Evolutionary conservation across 2,797 vertebrate genomes (phyloP).

Genomic region (Myotis vivesi): DNA sequence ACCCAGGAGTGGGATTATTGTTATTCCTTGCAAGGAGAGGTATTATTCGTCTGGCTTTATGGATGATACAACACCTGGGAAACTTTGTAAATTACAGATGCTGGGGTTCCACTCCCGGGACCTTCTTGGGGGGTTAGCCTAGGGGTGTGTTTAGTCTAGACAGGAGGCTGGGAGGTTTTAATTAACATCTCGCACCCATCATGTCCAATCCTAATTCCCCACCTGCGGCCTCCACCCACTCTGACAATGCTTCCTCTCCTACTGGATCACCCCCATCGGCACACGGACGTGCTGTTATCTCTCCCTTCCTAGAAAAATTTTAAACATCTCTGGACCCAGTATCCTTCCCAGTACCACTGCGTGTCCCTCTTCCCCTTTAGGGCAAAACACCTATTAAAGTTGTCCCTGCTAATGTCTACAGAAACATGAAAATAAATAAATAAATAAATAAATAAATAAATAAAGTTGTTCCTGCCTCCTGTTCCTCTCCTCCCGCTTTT

Average conservation of each 20-base stretch:
- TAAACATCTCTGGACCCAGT: background rate
- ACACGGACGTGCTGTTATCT: background rate
- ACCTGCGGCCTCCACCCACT: background rate
- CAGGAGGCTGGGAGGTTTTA: background rate
- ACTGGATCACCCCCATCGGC: background rate
- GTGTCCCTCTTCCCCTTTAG: background rate
- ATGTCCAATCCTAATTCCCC: background rate
- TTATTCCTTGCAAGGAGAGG: background rate
- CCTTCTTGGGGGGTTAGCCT: background rate
- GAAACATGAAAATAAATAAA: too few species aligned
- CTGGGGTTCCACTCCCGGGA: background rate
- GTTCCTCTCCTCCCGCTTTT: background rate
- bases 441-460: too few species aligned
- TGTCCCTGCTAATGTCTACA: too few species aligned
- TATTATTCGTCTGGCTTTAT: background rate
- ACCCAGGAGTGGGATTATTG: background rate
- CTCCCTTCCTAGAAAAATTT: background rate
- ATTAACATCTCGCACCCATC: background rate
- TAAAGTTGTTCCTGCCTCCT: too few species aligned
- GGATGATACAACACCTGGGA: background rate
- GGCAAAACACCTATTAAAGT: background rate
- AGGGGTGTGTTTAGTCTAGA: background rate
- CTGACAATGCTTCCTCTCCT: background rate
- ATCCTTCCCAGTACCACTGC: too few species aligned
- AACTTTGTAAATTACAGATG: background rate